Conservation (phyloP, 2,797 vertebrate genomes). For the Chelon auratus region DNA sequence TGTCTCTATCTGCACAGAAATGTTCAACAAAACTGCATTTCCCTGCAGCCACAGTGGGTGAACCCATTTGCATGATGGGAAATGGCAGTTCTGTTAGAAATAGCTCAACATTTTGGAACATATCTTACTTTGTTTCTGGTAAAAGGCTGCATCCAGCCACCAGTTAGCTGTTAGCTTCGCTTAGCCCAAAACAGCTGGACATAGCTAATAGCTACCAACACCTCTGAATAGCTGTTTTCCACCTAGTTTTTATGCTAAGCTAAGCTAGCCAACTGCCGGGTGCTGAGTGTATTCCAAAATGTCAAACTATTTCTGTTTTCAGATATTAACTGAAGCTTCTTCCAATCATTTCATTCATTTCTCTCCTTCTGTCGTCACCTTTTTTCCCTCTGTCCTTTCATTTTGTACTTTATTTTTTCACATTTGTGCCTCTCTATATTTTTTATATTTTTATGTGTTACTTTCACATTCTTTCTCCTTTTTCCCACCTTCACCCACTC, state of each 20-base stretch:
- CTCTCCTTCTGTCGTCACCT: conserved; percentile 6
- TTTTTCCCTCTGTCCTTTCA: neutral
- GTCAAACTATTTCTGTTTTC: conserved; percentile 10
- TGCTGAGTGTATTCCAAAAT: conserved; percentile 23
- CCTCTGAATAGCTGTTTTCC: too few species aligned
- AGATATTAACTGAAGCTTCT: conserved; percentile 29
- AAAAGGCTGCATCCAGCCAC: neutral
- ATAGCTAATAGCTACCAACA: neutral
- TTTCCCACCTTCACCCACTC: neutral
- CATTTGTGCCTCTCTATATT: neutral
- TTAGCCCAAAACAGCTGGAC: neutral
- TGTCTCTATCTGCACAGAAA: conserved; percentile 9
- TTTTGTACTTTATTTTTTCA: neutral
- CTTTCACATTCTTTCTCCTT: neutral
- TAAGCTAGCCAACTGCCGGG: neutral
- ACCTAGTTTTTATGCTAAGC: conserved; percentile 7
- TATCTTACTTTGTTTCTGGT: neutral
- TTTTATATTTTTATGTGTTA: neutral
- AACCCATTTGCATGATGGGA: conserved; percentile 29
- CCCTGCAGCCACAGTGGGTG: conserved; percentile 4
- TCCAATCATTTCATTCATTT: conserved; percentile 5
- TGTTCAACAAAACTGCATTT: conserved; percentile 32
- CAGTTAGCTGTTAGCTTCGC: conserved; percentile 9
- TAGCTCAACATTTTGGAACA: conserved; percentile 15
- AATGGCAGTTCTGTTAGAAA: conserved; percentile 31